A percentile compares a stretch with the other conserved stretches of the same genome.
These are phyloP conservation scores for Ophion obscuratus DNA, from an alignment of 2,888 invertebrate species.

Conservation along the genomic window DNA sequence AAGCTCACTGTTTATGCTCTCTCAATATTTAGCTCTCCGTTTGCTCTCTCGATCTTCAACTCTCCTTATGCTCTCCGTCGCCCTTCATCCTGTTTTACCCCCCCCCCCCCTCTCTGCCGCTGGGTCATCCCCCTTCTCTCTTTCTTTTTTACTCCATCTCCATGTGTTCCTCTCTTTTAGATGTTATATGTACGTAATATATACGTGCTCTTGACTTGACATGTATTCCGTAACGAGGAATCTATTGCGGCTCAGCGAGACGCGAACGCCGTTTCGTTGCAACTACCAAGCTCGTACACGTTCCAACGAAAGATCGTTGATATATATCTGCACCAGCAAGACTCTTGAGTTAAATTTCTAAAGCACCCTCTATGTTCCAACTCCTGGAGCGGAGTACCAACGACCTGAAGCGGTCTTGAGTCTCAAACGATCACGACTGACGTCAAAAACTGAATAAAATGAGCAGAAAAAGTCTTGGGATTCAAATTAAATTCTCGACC, in stretches of 20 bases:
- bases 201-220: constrained; percentile 27
- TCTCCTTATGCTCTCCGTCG: constrained; percentile 48
- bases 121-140: neutral
- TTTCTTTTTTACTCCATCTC: constrained; percentile 1
- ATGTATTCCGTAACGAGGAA: constrained; percentile 52
- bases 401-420: constrained; percentile 53
- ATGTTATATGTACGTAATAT: constrained; percentile 17
- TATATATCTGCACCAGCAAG: constrained; percentile 45
- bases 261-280: constrained; percentile 31
- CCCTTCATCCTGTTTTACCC: constrained; percentile 45
- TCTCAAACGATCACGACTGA: constrained; percentile 22
- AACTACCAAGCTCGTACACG: constrained; percentile 17
- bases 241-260: constrained; percentile 49
- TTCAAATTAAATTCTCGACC: constrained; percentile 46
- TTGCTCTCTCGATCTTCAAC: neutral
- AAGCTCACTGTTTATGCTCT: neutral
- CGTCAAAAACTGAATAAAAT: constrained; percentile 49
- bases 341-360: constrained; percentile 61
- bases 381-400: constrained; percentile 40
- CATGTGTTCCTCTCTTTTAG: neutral
- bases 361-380: constrained; percentile 53
- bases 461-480: constrained; percentile 16
- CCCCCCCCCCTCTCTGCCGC: neutral
- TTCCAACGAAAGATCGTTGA: constrained; percentile 36
- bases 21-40: constrained; percentile 45